These are phyloP conservation scores for Hermetia illucens DNA, from an alignment of 1,140 invertebrate species.

Conservation along the genomic window DNA sequence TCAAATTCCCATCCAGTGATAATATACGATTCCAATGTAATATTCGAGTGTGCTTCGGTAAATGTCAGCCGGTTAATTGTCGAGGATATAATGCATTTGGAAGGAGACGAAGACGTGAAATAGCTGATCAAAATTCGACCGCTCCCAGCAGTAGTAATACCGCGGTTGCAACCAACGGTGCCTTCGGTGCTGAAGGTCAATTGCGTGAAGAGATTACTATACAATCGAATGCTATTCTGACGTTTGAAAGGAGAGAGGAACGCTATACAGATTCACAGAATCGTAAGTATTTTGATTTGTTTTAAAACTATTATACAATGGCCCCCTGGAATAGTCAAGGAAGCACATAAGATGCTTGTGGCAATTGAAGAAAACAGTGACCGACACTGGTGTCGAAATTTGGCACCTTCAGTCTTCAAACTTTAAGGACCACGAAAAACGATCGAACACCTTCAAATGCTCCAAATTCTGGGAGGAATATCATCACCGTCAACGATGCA, in stretches of 20 bases:
- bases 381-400: too few relatives aligned
- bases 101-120: constrained; percentile 50
- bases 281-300: constrained; percentile 48
- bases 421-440: too few relatives aligned
- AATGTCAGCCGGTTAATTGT: constrained; percentile 90
- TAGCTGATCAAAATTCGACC: constrained; percentile 40
- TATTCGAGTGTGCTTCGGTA: constrained; percentile 87
- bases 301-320: too few relatives aligned
- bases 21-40: constrained; percentile 94
- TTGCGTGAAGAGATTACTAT: constrained; percentile 86
- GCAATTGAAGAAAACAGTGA: too few relatives aligned
- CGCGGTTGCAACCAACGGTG: constrained; percentile 28
- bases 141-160: constrained; percentile 42
- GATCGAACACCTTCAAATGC: too few relatives aligned
- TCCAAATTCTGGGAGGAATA: too few relatives aligned
- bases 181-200: constrained; percentile 58
- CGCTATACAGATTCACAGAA: constrained; percentile 49
- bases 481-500: too few relatives aligned
- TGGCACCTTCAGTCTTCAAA: too few relatives aligned
- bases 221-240: constrained; percentile 80
- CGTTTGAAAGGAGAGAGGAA: constrained; percentile 69
- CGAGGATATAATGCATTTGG: constrained; percentile 81
- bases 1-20: constrained; percentile 90
- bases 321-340: too few relatives aligned
- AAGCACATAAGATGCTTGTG: too few relatives aligned